These are phyloP conservation scores for Ivindomyrus marchei DNA, from an alignment of 2,113 vertebrate species.

Conservation along the genomic window DNA sequence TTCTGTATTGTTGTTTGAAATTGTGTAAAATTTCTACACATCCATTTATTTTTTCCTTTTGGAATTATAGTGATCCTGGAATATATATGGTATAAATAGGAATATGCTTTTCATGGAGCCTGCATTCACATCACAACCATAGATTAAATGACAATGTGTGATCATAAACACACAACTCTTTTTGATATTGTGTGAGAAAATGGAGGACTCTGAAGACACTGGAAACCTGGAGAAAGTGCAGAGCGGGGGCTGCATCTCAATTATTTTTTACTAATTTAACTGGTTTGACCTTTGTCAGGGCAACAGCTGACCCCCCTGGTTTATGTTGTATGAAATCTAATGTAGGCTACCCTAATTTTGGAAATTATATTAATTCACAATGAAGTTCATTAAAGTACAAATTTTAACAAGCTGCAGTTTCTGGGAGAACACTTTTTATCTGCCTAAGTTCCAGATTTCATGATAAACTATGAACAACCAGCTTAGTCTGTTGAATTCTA, in stretches of 20 bases:
- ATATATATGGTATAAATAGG: neutral
- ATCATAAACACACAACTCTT: neutral
- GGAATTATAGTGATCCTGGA: neutral
- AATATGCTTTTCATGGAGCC: neutral
- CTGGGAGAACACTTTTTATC: neutral
- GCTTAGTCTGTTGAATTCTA: neutral
- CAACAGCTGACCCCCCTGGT: neutral
- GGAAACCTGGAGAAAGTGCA: neutral
- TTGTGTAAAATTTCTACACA: neutral
- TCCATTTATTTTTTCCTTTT: neutral
- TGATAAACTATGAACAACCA: neutral
- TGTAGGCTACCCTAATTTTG: neutral
- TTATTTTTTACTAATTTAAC: neutral
- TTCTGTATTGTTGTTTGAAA: neutral
- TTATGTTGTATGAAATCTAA: neutral
- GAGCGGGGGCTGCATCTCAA: neutral
- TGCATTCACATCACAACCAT: neutral
- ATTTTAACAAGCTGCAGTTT: neutral
- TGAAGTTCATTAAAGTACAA: neutral
- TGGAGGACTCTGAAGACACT: neutral
- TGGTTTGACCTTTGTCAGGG: neutral
- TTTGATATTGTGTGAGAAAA: neutral
- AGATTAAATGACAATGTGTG: neutral
- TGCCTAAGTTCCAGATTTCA: neutral
- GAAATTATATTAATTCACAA: neutral